Evolutionary conservation across 1,140 invertebrate genomes (phyloP), one percentile per base, ranked within the genome.

Genomic region (Listronotus bonariensis): DNA sequence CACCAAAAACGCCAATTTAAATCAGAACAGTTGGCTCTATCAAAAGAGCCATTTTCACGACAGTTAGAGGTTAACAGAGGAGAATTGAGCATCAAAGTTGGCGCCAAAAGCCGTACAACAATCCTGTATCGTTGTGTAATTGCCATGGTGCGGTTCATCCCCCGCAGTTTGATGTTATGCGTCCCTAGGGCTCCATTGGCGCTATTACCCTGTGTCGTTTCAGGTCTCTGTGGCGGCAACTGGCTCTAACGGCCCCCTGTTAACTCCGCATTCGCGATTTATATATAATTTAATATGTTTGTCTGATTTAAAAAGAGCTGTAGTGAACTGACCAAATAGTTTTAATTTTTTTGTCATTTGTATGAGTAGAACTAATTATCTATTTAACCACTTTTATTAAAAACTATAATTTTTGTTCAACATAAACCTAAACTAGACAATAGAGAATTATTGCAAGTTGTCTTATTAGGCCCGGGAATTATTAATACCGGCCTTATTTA

Each of bases 121-220:
- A 45, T 54, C 45, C 54, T 56, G 63, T 75, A 73, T 75, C 70
- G 72, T 65, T 65, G 65, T 71, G 71, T 75, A 73, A 75, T 75
- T 75, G 73, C 68, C 63, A 70, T 55, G 57, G 69, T 67, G 69
- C 58, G 63, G 65, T 66, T 69, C 68, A 59, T 43, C 61, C 72
- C 72, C 72, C 58, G 55, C 68, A 68, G 68, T 75, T 75, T 73
- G 68, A 65, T 68, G 70, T 75, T 75, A 75, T 75, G 68, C 60
- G 56, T 75, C 73, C 73, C 73, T 43, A 54, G 73, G 68, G 73
- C 54, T 73, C 72, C 70, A 75, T 75, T 75, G 73, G 31, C 67
- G 68, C 73, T 75, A 75, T 75, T 73, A 73, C 72, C 67, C 66
- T 73, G 73, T 74, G 69, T 68, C 71, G 69, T 64, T 57, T 46